Base-by-base conservation (phyloP, 2,888 invertebrate genomes). In the Myopa testacea region DNA sequence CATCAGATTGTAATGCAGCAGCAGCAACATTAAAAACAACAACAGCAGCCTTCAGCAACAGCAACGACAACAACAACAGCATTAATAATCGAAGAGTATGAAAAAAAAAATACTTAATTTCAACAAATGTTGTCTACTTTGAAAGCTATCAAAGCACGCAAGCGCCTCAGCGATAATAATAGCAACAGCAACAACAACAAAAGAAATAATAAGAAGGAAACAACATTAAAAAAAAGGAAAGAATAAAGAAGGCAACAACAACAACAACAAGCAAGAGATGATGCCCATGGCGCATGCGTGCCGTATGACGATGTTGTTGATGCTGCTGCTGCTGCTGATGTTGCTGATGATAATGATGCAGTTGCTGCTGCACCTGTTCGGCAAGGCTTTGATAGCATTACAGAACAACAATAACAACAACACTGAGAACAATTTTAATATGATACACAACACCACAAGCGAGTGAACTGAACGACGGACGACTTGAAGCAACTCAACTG, bases 101-200 rank as follows among this genome's bases (percentile, higher is more conserved):
- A 26, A 26, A 26, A 26, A 62, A 62, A 45, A 45, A 45, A 6
- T 10, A 34, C 65, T 6, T 65, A 65, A 65, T 65, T 65, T 65
- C 4, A 67, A 78, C 79, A 82, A 81, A 81, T 81, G 79, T 79
- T 81, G 81, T 81, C 81, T 79, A 79, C 76, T 81, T 79, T 78
- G 55, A 65, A 65, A 58, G 60, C 37, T 77, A 79, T 79, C 79
- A 77, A 77, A 75, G 73, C 77, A 75, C 55, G 74, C 74, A 73
- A 65, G 63, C 67, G 45, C 65, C 12, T 14, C n/a, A 38, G 38
- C 65, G 60, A 50, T 38, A 65, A 65, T 38, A 65, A 37, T 65
- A 65, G 34, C 65, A 65, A 38, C 37, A 65, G 12, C 10, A 65
- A 37, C 65, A 38, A 38, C 14, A 38, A 4, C 12, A 63, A 63